phyloP scores from a whole-genome alignment of 2,797 vertebrate species.

The Cyclopterus lumpus region DNA sequence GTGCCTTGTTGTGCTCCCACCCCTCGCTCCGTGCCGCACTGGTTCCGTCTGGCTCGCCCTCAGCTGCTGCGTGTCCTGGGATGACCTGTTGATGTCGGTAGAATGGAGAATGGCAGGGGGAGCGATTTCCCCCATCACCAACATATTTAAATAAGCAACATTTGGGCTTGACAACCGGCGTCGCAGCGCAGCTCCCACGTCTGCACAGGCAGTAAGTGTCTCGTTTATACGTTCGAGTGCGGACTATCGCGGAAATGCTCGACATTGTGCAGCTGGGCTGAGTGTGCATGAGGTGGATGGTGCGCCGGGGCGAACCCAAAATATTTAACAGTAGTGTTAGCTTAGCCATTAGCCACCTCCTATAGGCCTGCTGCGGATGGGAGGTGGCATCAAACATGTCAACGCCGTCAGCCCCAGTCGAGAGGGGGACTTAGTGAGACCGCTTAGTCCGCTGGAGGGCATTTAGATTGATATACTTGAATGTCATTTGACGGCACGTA shows the following conservation, averaged over 20 bases:
- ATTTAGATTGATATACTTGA: background rate
- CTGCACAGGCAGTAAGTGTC: slow-evolving; percentile 72
- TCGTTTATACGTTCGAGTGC: slow-evolving; percentile 22
- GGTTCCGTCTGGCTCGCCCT: slow-evolving; percentile 88
- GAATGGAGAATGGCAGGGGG: slow-evolving; percentile 84
- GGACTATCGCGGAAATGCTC: slow-evolving; percentile 61
- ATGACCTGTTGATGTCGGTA: slow-evolving; percentile 90
- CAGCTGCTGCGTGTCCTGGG: slow-evolving; percentile 88
- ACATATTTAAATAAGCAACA: slow-evolving; percentile 78
- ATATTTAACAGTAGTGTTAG: slow-evolving; percentile 77
- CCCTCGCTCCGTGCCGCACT: slow-evolving; percentile 76
- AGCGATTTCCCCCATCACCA: slow-evolving; percentile 78
- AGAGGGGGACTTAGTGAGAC: background rate
- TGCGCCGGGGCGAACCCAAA: slow-evolving; percentile 75
- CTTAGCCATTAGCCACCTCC: slow-evolving; percentile 77
- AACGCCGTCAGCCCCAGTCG: slow-evolving; percentile 43
- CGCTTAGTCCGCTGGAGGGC: background rate
- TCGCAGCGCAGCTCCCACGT: slow-evolving; percentile 62
- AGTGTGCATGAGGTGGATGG: slow-evolving; percentile 68
- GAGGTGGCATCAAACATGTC: slow-evolving; percentile 57
- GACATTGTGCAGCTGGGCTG: slow-evolving; percentile 50
- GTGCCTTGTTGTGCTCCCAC: slow-evolving; percentile 75
- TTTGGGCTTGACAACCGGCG: slow-evolving; percentile 65
- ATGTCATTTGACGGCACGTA: slow-evolving; percentile 22
- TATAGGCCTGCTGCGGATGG: slow-evolving; percentile 75